Conservation (phyloP, 2,113 vertebrate genomes). For the Toxotes jaculatrix region DNA sequence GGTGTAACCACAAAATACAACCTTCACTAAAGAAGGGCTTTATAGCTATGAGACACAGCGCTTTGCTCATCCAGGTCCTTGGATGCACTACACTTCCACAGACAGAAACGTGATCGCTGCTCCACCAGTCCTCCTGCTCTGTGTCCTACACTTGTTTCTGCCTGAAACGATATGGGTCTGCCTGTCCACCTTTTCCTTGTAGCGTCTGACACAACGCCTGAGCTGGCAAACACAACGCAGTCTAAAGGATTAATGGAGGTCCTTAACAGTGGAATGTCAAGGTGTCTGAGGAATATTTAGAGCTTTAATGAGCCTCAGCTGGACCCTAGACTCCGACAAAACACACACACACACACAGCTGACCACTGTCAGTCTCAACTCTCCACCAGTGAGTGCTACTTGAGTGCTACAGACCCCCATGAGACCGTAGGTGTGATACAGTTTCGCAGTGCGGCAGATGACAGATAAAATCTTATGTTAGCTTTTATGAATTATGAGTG, state of each 20-base stretch:
- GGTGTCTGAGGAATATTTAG: slow-evolving; percentile 47
- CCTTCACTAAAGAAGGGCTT: slow-evolving; percentile 13
- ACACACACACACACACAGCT: neutral
- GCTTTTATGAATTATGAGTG: neutral
- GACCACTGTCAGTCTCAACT: no score
- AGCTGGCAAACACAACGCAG: slow-evolving; percentile 17
- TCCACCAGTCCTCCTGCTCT: neutral
- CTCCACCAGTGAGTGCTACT: no score
- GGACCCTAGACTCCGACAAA: neutral
- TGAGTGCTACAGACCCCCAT: no score
- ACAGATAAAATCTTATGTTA: neutral
- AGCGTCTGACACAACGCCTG: neutral
- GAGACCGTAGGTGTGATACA: neutral
- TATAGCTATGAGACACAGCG: slow-evolving; percentile 8
- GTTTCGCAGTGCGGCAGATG: neutral
- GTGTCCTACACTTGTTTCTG: neutral
- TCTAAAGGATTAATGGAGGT: slow-evolving; percentile 40
- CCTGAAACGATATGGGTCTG: neutral
- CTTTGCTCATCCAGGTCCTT: slow-evolving; percentile 6
- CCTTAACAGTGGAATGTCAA: slow-evolving; percentile 7
- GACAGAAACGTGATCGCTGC: slow-evolving; percentile 20
- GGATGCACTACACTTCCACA: slow-evolving; percentile 4
- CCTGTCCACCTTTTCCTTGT: neutral
- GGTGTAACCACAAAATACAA: slow-evolving; percentile 24
- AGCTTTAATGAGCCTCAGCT: slow-evolving; percentile 30